A percentile compares a stretch with the other conserved stretches of the same genome.
phyloP scores from a whole-genome alignment of 2,888 invertebrate species.

The Diarsia rubi region DNA sequence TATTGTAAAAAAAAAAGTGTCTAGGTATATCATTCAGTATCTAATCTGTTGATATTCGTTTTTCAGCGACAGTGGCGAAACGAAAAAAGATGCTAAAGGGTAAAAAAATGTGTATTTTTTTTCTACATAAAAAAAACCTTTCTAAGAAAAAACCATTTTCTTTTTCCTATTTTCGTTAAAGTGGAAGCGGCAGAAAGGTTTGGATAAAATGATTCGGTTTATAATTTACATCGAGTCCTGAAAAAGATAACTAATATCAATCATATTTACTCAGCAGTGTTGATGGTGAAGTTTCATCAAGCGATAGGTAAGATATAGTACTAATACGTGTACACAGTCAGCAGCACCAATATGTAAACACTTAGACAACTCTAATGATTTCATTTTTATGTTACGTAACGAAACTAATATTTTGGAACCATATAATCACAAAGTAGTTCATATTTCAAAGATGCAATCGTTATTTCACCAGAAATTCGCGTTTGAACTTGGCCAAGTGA shows the following conservation, averaged over 20 bases:
- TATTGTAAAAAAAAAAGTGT: no score
- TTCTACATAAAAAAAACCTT: no score
- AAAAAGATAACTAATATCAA: not conserved
- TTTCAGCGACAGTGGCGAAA: slow-evolving; percentile 31
- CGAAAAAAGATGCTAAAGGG: not conserved
- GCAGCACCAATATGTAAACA: no score
- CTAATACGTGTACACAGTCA: not conserved
- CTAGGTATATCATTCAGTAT: no score
- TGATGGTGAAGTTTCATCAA: slow-evolving; percentile 38
- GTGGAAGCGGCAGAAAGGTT: slow-evolving; percentile 21
- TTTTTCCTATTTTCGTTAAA: slow-evolving; percentile 26
- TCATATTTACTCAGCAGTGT: slow-evolving; percentile 32
- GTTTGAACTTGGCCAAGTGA: no score
- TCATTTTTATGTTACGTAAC: no score
- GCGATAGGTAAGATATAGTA: slow-evolving; percentile 40
- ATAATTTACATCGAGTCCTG: not conserved
- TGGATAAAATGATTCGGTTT: not conserved
- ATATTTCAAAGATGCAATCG: no score
- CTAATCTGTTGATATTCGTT: not conserved
- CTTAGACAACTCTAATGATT: no score
- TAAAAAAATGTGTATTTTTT: no score
- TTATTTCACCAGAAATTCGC: no score
- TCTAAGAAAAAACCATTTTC: not conserved
- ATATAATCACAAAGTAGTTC: no score
- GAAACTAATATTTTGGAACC: no score